Conservation (phyloP, 2,888 invertebrate genomes). For the Lepidonotus clava region DNA sequence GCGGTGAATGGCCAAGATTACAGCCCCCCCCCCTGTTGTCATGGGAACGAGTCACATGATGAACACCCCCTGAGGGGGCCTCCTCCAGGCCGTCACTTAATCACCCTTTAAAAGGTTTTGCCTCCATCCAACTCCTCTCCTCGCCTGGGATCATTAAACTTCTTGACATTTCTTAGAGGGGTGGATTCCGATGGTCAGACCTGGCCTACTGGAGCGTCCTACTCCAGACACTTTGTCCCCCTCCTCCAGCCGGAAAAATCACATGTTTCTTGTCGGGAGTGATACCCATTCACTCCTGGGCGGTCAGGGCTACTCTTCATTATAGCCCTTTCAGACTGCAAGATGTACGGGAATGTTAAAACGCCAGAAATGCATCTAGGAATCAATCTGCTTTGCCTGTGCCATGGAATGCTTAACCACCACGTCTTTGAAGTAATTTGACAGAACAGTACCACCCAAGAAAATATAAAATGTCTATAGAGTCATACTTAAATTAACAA, state of each 20-base stretch:
- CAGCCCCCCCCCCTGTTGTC: conserved; percentile 23
- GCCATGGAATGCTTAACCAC: too few species aligned
- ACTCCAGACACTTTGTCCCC: neutral
- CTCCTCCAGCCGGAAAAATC: neutral
- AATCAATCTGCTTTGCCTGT: too few species aligned
- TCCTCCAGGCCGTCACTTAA: neutral
- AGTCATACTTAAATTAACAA: too few species aligned
- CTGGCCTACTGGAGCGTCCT: neutral
- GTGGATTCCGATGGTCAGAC: too few species aligned
- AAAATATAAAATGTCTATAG: too few species aligned
- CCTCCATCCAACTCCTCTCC: neutral
- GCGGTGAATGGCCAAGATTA: conserved; percentile 41
- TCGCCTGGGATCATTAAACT: conserved; percentile 7
- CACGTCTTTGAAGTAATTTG: too few species aligned
- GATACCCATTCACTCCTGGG: neutral
- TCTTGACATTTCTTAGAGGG: conserved; percentile 29
- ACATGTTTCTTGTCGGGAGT: conserved; percentile 19
- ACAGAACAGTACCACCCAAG: too few species aligned
- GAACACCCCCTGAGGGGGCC: conserved; percentile 25
- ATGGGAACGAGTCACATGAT: conserved; percentile 28
- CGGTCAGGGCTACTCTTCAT: too few species aligned
- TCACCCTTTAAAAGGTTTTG: conserved; percentile 44
- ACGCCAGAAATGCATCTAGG: too few species aligned
- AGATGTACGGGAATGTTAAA: too few species aligned
- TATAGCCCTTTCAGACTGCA: too few species aligned